Evolutionary conservation across 2,113 vertebrate species (phyloP).

Genomic region (Rhegmatorhina hoffmannsi): DNA sequence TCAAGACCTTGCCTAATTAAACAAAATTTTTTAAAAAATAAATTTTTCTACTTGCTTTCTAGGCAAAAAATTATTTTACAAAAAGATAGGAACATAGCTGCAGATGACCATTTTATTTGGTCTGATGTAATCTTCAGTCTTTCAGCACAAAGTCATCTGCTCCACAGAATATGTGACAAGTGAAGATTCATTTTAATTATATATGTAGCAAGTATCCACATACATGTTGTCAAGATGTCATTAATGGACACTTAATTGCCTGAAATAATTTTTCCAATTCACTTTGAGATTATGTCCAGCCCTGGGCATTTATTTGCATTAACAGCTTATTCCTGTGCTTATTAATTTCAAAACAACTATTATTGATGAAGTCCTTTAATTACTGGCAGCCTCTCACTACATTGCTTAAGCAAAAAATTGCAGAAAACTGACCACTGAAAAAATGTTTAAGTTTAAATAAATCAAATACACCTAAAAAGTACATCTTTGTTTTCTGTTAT

Average conservation of each 20-base stretch:
- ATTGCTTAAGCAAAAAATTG: neutral
- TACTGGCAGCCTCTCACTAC: neutral
- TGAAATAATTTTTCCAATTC: neutral
- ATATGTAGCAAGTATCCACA: neutral
- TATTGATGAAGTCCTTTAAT: neutral
- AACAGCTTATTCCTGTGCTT: neutral
- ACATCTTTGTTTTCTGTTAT: neutral
- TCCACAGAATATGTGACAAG: neutral
- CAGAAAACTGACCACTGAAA: neutral
- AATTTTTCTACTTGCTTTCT: neutral
- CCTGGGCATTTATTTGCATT: neutral
- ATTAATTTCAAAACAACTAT: neutral
- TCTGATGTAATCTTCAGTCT: neutral
- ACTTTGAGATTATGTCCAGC: neutral
- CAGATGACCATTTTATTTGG: neutral
- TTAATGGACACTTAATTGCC: neutral
- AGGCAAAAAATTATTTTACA: neutral
- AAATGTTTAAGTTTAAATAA: neutral
- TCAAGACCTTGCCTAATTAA: neutral
- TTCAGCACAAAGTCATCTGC: neutral
- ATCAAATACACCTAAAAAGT: neutral
- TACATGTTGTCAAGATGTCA: neutral
- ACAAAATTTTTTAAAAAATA: neutral
- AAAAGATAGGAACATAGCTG: neutral
- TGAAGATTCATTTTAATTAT: neutral